These are phyloP conservation scores for Gallinago stenura DNA, from an alignment of 2,797 vertebrate genomes.

Conservation along the genomic window DNA sequence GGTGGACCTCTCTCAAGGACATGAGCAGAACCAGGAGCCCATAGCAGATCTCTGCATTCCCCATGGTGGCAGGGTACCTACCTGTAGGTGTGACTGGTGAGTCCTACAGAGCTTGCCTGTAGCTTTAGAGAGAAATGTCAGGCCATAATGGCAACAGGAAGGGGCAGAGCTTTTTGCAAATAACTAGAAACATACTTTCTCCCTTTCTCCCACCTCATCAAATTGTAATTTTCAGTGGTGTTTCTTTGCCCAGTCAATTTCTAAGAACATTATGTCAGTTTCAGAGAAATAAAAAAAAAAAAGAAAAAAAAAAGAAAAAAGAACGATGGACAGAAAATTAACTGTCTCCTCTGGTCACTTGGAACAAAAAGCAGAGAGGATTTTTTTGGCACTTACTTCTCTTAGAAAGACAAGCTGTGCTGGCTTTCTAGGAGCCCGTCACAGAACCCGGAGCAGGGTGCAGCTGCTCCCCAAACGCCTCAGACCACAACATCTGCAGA, in stretches of 20 bases:
- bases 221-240: neutral
- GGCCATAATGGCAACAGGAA: neutral
- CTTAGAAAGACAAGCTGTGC: neutral
- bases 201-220: neutral
- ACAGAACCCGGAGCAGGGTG: neutral
- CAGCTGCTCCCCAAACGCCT: neutral
- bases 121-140: neutral
- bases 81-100: neutral
- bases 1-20: neutral
- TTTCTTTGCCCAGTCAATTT: neutral
- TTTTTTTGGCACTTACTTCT: neutral
- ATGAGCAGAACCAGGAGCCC: neutral
- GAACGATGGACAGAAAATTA: neutral
- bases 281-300: neutral
- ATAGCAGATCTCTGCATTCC: neutral
- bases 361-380: neutral
- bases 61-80: neutral
- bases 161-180: neutral
- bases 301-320: no score
- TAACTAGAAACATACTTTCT: neutral
- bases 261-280: rapidly evolving
- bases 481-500: rapidly evolving
- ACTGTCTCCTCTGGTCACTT: neutral
- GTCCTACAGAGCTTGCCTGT: neutral
- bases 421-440: neutral